Base-by-base conservation (phyloP, 2,797 vertebrate species). In the Mormyrus hasselquistii region DNA sequence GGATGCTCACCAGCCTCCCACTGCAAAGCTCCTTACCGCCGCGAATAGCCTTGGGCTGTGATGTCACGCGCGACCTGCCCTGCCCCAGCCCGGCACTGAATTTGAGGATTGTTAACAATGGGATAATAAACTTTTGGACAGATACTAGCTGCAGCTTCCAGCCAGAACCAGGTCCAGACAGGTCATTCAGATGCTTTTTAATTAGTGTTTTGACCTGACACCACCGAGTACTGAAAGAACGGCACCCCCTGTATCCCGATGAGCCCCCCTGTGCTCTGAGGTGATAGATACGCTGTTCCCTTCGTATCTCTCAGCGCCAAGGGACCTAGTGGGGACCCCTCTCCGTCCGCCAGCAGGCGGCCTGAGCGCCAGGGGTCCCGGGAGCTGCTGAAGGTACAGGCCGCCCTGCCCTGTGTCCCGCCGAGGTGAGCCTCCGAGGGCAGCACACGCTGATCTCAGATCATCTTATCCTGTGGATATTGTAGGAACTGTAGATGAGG, bases 281-380 rank as follows among this genome's bases (percentile, higher is more conserved):
- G 14, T 47, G 19, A 47, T 47, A 19, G 14, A 44, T 44, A 14
- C 22, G 0, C 14, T 86, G 22, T 29, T 44, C 91, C 6, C 91
- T 41, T 91, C 62, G 19, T 19, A 22, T 52, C 38, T 14, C 7
- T 9, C 90, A 96, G 95, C 93, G 85, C 95, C 90, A 95, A 92
- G 62, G 93, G 92, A 57, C 92, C 89, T 0, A 88, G 93, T 89
- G 96, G 94, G 91, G 94, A 93, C 93, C 94, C 94, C 0, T 95
- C 95, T 89, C 92, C 95, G 76, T 92, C 94, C 2, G 93, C 10
- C 92, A 92, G 86, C 90, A 91, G 14, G 93, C 93, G 1, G 89
- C 92, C 16, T 0, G 95, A 96, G 62, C 22, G 88, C 19, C 94
- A 92, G 87, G 95, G 95, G 87, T 92, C 94, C 55, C 93, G 95